Base-by-base conservation (phyloP, 2,797 vertebrate genomes). In the Intellagama lesueurii region DNA sequence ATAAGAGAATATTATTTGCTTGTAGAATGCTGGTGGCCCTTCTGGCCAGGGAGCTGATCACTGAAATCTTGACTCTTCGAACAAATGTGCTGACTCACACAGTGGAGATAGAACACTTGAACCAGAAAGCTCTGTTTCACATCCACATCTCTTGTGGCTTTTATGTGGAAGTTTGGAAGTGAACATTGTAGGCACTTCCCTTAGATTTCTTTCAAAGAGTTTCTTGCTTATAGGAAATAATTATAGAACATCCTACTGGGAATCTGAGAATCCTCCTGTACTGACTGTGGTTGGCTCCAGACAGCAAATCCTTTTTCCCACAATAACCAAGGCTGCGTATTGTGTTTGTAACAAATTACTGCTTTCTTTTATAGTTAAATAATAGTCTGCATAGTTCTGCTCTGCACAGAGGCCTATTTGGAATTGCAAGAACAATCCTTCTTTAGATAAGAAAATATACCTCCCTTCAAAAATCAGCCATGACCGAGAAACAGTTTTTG, bases 211-310 rank as follows among this genome's bases (percentile, higher is more conserved):
- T 30, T 40, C 19, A 0, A 11, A 0, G 22, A 85, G 73, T 40
- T 14, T n/a, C 72, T 64, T 79, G 0, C 30, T 28, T 88, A 94
- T 89, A 72, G 60, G 90, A 68, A 88, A 2, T 0, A 1, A 84
- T 89, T 88, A 88, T 78, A 16, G 77, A 5, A 79, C 47, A 89
- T 81, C 88, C 49, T 68, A 82, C 60, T n/a, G 56, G 2, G 85
- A 90, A 7, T 76, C 88, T 66, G 89, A 72, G 49, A 87, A 19
- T 47, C 40, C n/a, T 68, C 22, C 32, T 73, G 35, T 78, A 56
- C 79, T 83, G 26, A 73, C 0, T 1, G 81, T 44, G 28, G 44
- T 8, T 90, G 2, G 0, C 83, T 91, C 86, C 56, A 79, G 1
- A 35, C 7, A 86, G 91, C 79, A 85, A 44, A 35, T 0, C 1